A percentile compares a stretch with the other conserved stretches of the same genome.
Evolutionary conservation across 1,140 invertebrate genomes (phyloP).

Genomic region (Kradibia gibbosae): DNA sequence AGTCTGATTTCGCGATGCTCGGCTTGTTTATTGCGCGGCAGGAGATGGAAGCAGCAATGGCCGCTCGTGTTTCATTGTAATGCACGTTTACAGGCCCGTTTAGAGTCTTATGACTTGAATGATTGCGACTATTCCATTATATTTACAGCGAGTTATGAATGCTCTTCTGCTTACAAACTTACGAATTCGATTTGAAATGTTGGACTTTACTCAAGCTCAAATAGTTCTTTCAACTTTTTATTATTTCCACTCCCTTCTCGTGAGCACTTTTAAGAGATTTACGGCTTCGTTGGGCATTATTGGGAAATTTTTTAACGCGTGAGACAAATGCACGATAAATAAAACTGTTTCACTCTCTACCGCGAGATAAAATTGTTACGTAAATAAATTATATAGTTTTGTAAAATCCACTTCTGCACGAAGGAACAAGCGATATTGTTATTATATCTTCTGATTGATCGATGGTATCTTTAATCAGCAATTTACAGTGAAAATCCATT

Average conservation of each 20-base stretch:
- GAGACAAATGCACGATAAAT: too few species aligned
- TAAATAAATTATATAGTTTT: neutral
- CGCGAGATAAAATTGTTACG: neutral
- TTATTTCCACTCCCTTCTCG: neutral
- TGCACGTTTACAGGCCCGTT: neutral
- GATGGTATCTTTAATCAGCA: neutral
- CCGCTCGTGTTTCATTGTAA: slow-evolving; percentile 22
- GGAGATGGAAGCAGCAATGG: slow-evolving; percentile 12
- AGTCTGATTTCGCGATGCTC: slow-evolving; percentile 38
- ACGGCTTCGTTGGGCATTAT: neutral
- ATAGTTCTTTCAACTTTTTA: neutral
- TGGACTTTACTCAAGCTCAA: neutral
- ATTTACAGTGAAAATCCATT: neutral
- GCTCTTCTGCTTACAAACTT: neutral
- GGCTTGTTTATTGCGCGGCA: slow-evolving; percentile 26
- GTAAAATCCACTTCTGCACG: neutral
- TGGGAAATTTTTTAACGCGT: too few species aligned
- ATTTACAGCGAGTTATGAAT: neutral
- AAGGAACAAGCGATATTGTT: neutral
- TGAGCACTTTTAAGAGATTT: neutral
- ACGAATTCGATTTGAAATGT: neutral
- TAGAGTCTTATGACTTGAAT: neutral
- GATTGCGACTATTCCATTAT: slow-evolving; percentile 15
- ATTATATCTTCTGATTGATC: neutral
- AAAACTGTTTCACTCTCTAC: too few species aligned